phyloP scores from a whole-genome alignment of 2,797 vertebrate genomes.

The Trematomus bernacchii region DNA sequence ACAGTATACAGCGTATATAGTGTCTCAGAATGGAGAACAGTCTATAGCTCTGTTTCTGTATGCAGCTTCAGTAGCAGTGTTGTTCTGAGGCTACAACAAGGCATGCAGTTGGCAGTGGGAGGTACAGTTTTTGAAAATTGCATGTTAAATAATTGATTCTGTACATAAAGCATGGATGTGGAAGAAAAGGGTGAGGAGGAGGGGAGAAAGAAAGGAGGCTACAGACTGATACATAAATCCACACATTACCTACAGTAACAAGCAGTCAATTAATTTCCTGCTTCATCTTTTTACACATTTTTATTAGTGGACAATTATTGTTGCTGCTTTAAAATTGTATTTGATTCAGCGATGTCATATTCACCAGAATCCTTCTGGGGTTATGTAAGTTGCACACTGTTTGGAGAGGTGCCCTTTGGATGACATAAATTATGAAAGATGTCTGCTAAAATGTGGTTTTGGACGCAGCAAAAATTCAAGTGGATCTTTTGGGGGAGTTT shows the following conservation, averaged over 20 bases:
- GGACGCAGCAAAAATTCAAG: constrained; percentile 16
- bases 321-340: constrained; percentile 55
- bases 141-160: constrained; percentile 79
- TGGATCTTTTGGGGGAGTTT: constrained; percentile 15
- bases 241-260: constrained; percentile 24
- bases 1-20: not conserved
- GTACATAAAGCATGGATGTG: constrained; percentile 69
- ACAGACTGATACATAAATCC: constrained; percentile 62
- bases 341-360: constrained; percentile 27
- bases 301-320: constrained; percentile 40
- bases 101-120: constrained; percentile 53
- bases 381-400: constrained; percentile 46
- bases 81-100: constrained; percentile 53
- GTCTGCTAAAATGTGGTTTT: constrained; percentile 48
- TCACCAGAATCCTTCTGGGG: constrained; percentile 24
- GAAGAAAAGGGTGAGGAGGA: constrained; percentile 19
- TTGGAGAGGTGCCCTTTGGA: constrained; percentile 22
- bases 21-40: constrained; percentile 8
- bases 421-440: constrained; percentile 60
- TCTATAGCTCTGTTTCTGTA: constrained; percentile 29
- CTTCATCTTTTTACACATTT: constrained; percentile 38
- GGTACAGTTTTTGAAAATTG: constrained; percentile 59
- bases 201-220: constrained; percentile 14
- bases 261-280: not conserved
- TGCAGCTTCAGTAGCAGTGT: constrained; percentile 34